Base-by-base conservation (phyloP, 2,113 vertebrate genomes). In the Anolis sagrei region DNA sequence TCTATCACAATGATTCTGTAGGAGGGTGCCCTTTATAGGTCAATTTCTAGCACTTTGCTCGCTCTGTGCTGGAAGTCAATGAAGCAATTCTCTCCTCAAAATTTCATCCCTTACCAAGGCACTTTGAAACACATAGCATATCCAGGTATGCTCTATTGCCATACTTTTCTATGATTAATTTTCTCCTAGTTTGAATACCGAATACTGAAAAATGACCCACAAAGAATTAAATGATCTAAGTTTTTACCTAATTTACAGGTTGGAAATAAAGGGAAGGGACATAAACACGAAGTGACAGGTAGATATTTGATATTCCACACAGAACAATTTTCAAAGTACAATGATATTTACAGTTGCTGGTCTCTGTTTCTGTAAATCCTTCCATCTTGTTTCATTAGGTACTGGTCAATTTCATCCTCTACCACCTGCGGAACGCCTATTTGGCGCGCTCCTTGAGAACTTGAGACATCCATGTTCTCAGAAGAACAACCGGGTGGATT, bases 401-500 rank as follows among this genome's bases (percentile, higher is more conserved):
- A 98, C 92, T 99, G 98, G 92, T 99, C 99, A 0, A 99, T 99
- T 86, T 99, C 98, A 1, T 99, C 98, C 73, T 99, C 98, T 75
- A 97, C 96, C 93, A 99, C 95, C 39, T 95, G 97, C 14, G 97
- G 95, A 1, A 96, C 90, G 0, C 97, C 97, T n/a, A 88, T 86
- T 5, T 97, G 96, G 72, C 97, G 97, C 0, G 95, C 86, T 66
- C 96, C 93, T 54, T 95, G 95, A n/a, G 97, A 94, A 7, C 93
- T 81, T 7, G 97, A 97, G 0, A 96, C 98, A 93, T 99, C 98
- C 99, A 99, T 99, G 86, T 96, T 96, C 89, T 99, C 98, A 18
- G 97, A 97, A 0, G 98, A 98, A 10, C 97, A 94, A 36, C 97
- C 96, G 5, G 97, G 93, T 0, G 97, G 94, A 81, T 95, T 97